phyloP scores from a whole-genome alignment of 2,888 invertebrate genomes.

The Diarsia mendica region DNA sequence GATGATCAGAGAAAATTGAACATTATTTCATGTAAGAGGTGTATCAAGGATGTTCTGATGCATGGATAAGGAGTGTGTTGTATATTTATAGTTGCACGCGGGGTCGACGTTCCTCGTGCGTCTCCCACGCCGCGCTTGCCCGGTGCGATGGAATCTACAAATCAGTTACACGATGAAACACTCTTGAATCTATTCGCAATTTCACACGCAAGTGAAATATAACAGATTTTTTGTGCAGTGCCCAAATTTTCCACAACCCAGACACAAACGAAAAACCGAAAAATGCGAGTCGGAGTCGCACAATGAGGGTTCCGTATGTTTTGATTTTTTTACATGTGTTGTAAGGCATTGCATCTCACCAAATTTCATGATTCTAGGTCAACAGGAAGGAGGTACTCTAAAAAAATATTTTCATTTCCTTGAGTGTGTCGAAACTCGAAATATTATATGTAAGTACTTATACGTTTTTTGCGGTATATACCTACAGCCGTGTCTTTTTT shows the following conservation, averaged over 20 bases:
- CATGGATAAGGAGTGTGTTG: slow-evolving; percentile 81
- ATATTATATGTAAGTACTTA: too few relatives aligned
- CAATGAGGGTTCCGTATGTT: too few relatives aligned
- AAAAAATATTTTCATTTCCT: too few relatives aligned
- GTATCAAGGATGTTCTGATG: slow-evolving; percentile 76
- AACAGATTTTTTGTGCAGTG: background rate
- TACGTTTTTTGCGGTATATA: too few relatives aligned
- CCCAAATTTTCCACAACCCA: background rate
- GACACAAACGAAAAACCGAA: background rate
- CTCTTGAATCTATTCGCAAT: slow-evolving; percentile 64
- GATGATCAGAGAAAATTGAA: slow-evolving; percentile 36
- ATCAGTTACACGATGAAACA: slow-evolving; percentile 68
- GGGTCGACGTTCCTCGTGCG: slow-evolving; percentile 86
- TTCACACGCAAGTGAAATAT: slow-evolving; percentile 53
- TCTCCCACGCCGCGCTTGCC: slow-evolving; percentile 84
- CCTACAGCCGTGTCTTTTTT: too few relatives aligned
- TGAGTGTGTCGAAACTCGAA: too few relatives aligned
- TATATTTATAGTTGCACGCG: slow-evolving; percentile 87
- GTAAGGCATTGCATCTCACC: too few relatives aligned
- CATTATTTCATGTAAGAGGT: slow-evolving; percentile 60
- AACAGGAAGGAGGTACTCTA: too few relatives aligned
- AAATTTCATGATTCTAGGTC: too few relatives aligned
- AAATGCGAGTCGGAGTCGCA: too few relatives aligned
- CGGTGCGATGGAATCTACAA: slow-evolving; percentile 80
- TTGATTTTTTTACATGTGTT: too few relatives aligned